Conservation (phyloP, 1,140 invertebrate species). For the Spodoptera frugiperda region DNA sequence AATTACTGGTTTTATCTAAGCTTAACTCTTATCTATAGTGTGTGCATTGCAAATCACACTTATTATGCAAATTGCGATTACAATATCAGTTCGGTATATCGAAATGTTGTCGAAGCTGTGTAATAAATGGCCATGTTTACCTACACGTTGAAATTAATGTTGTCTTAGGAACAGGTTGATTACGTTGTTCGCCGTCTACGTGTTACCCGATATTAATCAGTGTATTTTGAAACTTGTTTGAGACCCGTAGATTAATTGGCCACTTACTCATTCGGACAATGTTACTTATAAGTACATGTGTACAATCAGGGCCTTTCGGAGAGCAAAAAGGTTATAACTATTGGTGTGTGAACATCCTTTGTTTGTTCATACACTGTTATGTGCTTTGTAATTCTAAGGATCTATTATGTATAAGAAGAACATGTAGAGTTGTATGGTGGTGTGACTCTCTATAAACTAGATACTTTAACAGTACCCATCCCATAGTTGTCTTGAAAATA, state of each 20-base stretch:
- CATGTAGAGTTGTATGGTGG: too few relatives aligned
- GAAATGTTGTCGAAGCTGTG: not conserved
- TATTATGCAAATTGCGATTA: constrained; percentile 8
- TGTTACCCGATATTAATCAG: constrained; percentile 30
- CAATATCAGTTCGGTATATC: constrained; percentile 3
- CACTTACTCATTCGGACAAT: constrained; percentile 36
- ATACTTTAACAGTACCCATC: too few relatives aligned
- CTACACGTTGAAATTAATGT: constrained; percentile 24
- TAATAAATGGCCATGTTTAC: constrained; percentile 45
- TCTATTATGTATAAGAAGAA: too few relatives aligned
- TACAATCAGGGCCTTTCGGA: not conserved
- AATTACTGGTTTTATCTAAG: not conserved
- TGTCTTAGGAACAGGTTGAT: constrained; percentile 35
- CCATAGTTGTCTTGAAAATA: too few relatives aligned
- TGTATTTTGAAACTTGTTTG: constrained; percentile 48
- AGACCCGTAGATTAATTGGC: constrained; percentile 41
- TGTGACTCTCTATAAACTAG: too few relatives aligned
- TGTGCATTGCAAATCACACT: not conserved
- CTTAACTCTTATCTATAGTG: not conserved
- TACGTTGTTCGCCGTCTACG: constrained; percentile 14
- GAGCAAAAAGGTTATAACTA: too few relatives aligned
- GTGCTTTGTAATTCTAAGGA: too few relatives aligned
- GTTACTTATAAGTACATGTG: not conserved
- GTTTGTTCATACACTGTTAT: too few relatives aligned
- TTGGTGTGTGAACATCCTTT: too few relatives aligned